Evolutionary conservation across 1,140 invertebrate species (phyloP).

Genomic region (Drosophila kohkoa): DNA sequence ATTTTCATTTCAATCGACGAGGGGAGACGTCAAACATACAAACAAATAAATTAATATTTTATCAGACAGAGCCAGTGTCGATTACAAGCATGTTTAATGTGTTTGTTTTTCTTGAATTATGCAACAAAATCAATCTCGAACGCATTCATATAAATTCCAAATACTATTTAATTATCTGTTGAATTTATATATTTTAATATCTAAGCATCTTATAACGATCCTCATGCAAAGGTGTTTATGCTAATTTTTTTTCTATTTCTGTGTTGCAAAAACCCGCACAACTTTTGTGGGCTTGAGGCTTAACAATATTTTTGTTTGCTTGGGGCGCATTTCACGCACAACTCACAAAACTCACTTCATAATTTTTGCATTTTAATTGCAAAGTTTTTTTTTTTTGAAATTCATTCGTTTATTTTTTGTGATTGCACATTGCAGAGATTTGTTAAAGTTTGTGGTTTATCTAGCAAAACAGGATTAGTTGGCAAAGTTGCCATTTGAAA

Average conservation of each 20-base stretch:
- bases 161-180: too few species aligned
- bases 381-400: background rate
- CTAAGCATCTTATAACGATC: too few species aligned
- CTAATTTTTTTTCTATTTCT: background rate
- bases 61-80: slow-evolving; percentile 16
- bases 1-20: background rate
- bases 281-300: background rate
- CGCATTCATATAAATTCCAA: background rate
- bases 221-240: slow-evolving; percentile 7
- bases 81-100: slow-evolving; percentile 1
- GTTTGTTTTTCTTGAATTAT: background rate
- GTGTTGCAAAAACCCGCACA: background rate
- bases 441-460: slow-evolving; percentile 1
- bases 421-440: background rate
- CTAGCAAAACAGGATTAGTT: background rate
- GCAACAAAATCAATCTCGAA: background rate
- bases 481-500: background rate
- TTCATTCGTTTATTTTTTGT: background rate
- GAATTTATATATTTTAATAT: background rate
- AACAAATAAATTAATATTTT: slow-evolving; percentile 26
- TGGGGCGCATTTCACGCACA: background rate
- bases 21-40: background rate
- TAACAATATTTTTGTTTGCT: slow-evolving; percentile 1
- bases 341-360: background rate
- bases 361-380: slow-evolving; percentile 15